Evolutionary conservation across 2,113 vertebrate genomes (phyloP), one percentile per base, ranked within the genome.

Genomic region (Charadrius vociferus): DNA sequence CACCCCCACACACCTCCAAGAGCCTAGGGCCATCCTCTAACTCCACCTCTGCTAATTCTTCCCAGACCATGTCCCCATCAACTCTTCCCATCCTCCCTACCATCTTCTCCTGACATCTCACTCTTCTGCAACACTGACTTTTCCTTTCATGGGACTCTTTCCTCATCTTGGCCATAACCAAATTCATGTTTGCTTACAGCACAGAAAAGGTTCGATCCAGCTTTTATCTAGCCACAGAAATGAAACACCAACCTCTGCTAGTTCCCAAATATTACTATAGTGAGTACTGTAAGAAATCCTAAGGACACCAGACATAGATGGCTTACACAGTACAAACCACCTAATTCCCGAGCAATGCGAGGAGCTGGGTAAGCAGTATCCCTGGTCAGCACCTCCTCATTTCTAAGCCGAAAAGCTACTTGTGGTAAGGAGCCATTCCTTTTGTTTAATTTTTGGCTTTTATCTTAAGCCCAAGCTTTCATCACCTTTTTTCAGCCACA

Each of bases 371-470:
- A 95, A 93, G 77, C 80, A 94, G 29, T 74, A 84, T 14, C 68
- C 59, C 24, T 71, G 86, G 50, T 96, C 80, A 95, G 24, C 72
- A 95, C 67, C 75, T 95, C 88, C 55, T 71, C 77, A 67, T 47
- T 94, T 63, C 59, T 81, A 86, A 93, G 13, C 59, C 84, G 83
- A 90, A 91, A 94, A 95, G 49, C 63, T 83, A 2, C 58, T 78
- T 92, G 93, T 78, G 82, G 94, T 92, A 84, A 86, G 41, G 30
- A 71, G 32, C 6, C 55, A 52, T 94, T 88, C 32, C 12, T 93
- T 81, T 95, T 89, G 68, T 93, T 95, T 91, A 87, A 71, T 63
- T 96, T 91, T 93, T 87, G 80, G 63, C 55, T 90, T 96, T 95
- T 86, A 45, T 93, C 94, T 95, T 92, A 84, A 88, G 55, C 24